A percentile compares a stretch with the other conserved stretches of the same genome.
phyloP scores from a whole-genome alignment of 1,140 invertebrate species.

The Hyles vespertilio region DNA sequence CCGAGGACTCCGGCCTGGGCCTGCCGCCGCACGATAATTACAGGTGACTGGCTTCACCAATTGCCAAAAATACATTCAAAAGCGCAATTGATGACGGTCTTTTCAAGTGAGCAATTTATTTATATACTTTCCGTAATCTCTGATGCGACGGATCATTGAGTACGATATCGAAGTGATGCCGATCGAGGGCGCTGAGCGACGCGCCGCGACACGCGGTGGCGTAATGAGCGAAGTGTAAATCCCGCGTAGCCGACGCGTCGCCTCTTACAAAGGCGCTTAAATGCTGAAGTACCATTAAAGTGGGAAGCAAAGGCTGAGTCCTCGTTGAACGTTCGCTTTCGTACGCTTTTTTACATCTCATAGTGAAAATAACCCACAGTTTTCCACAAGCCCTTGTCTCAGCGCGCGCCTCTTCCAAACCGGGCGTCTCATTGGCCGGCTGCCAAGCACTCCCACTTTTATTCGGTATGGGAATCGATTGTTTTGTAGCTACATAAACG shows the following conservation, averaged over 20 bases:
- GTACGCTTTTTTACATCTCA: conserved; percentile 47
- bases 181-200: conserved; percentile 1
- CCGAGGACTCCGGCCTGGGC: conserved; percentile 89
- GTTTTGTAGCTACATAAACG: conserved; percentile 57
- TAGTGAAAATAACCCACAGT: conserved; percentile 42
- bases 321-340: conserved; percentile 45
- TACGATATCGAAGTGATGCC: not conserved
- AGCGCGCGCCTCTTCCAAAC: conserved; percentile 26
- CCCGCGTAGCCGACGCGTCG: conserved; percentile 19
- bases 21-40: conserved; percentile 82
- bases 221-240: conserved; percentile 46
- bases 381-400: conserved; percentile 39
- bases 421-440: conserved; percentile 50
- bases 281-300: conserved; percentile 42
- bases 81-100: not conserved
- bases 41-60: conserved; percentile 57
- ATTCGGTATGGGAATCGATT: conserved; percentile 57
- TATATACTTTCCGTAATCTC: too few relatives aligned
- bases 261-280: conserved; percentile 35
- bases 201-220: not conserved
- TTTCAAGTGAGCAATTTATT: too few relatives aligned
- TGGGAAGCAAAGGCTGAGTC: conserved; percentile 42
- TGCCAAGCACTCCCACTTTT: conserved; percentile 55
- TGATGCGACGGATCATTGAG: too few relatives aligned
- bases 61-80: conserved; percentile 3